Evolutionary conservation across 1,140 invertebrate genomes (phyloP).

Genomic region (Anthonomus grandis): DNA sequence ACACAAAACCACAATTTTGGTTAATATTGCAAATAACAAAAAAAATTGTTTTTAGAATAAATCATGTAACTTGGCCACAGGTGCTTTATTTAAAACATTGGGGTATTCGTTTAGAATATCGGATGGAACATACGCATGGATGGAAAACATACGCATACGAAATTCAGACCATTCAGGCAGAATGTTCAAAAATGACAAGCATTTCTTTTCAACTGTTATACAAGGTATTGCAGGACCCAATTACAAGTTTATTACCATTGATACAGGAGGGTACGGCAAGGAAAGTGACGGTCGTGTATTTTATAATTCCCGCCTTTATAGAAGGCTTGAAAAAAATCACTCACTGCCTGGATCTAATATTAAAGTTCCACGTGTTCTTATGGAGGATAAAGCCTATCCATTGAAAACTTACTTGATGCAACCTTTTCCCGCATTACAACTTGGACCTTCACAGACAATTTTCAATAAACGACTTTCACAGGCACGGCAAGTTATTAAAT

Average conservation of each 20-base stretch:
- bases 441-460: neutral
- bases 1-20: constrained; percentile 21
- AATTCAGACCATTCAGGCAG: constrained; percentile 43
- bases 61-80: constrained; percentile 22
- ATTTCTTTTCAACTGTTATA: constrained; percentile 48
- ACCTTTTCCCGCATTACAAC: neutral
- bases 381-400: constrained; percentile 4
- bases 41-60: constrained; percentile 2
- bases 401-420: too few relatives aligned
- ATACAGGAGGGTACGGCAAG: constrained; percentile 49
- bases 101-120: constrained; percentile 38
- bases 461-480: neutral
- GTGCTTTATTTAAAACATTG: constrained; percentile 39
- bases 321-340: constrained; percentile 6
- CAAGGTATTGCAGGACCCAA: constrained; percentile 47
- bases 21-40: constrained; percentile 16
- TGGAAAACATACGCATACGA: constrained; percentile 44
- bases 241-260: constrained; percentile 49
- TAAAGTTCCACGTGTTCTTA: constrained; percentile 19
- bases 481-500: constrained; percentile 30
- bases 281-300: constrained; percentile 46
- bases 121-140: constrained; percentile 31
- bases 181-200: constrained; percentile 51
- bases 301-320: constrained; percentile 5
- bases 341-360: constrained; percentile 10